phyloP scores from a whole-genome alignment of 2,113 vertebrate species.

The Apeltes quadracus region DNA sequence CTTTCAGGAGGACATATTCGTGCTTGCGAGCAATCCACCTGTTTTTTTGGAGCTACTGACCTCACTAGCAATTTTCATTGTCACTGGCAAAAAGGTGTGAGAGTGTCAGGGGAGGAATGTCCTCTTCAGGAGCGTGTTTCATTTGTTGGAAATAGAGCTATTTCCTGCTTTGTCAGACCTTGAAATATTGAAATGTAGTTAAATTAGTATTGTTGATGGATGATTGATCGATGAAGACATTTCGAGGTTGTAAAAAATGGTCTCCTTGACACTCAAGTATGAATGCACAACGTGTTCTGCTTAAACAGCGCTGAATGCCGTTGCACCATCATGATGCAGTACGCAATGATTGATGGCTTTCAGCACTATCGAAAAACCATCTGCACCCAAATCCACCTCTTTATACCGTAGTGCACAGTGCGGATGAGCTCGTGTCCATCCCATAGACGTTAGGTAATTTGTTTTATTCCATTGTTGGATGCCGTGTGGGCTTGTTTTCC shows the following conservation, averaged over 20 bases:
- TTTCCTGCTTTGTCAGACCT: not conserved
- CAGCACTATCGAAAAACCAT: not conserved
- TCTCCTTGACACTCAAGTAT: not conserved
- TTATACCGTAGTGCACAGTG: not conserved
- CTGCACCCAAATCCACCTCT: not conserved
- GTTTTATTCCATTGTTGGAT: not conserved
- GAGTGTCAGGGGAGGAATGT: not conserved
- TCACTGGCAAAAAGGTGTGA: not conserved
- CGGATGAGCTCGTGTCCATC: not conserved
- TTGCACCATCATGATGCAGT: slow-evolving; percentile 1
- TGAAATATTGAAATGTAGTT: not conserved
- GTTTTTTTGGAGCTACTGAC: not conserved
- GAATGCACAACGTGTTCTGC: slow-evolving; percentile 45
- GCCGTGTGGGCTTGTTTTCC: not conserved
- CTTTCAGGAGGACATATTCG: slow-evolving; percentile 8
- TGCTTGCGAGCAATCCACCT: slow-evolving; percentile 19
- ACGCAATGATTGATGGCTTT: not conserved
- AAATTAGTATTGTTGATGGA: not conserved
- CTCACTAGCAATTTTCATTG: not conserved
- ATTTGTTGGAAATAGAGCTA: too few species aligned
- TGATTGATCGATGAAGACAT: slow-evolving; percentile 1
- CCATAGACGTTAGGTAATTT: not conserved
- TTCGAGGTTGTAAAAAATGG: not conserved
- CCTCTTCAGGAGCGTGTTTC: not conserved
- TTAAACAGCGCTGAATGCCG: slow-evolving; percentile 19